These are phyloP conservation scores for Isotomurus palustris DNA, from an alignment of 2,888 invertebrate genomes.

Conservation along the genomic window DNA sequence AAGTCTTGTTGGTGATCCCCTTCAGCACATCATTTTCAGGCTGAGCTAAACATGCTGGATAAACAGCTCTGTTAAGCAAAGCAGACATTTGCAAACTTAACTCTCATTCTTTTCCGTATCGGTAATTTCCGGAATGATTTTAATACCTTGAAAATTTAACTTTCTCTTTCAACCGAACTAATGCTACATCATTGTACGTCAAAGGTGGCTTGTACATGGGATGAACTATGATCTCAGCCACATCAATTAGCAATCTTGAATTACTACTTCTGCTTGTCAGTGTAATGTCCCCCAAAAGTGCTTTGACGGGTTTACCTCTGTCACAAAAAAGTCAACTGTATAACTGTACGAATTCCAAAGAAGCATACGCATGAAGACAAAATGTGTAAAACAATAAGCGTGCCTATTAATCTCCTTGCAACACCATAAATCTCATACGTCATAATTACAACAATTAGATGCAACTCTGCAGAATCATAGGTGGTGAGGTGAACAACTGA, in stretches of 20 bases:
- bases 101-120: neutral
- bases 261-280: conserved; percentile 17
- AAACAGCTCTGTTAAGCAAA: conserved; percentile 34
- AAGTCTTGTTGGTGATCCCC: conserved; percentile 17
- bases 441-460: no score
- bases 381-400: neutral
- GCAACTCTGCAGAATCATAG: no score
- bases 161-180: conserved; percentile 30
- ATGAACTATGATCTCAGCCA: conserved; percentile 29
- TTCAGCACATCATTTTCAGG: conserved; percentile 54
- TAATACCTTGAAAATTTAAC: conserved; percentile 20
- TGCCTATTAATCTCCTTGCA: no score
- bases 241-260: conserved; percentile 16
- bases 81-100: neutral
- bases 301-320: conserved; percentile 30
- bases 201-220: conserved; percentile 30
- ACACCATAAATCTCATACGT: no score
- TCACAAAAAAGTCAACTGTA: neutral
- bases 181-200: conserved; percentile 41
- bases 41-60: conserved; percentile 59
- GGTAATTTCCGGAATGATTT: no score
- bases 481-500: no score
- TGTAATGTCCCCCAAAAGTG: conserved; percentile 33
- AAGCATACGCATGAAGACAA: neutral
- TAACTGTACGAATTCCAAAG: neutral